Evolutionary conservation across 2,888 invertebrate species (phyloP).

Genomic region (Odiellus spinosus): DNA sequence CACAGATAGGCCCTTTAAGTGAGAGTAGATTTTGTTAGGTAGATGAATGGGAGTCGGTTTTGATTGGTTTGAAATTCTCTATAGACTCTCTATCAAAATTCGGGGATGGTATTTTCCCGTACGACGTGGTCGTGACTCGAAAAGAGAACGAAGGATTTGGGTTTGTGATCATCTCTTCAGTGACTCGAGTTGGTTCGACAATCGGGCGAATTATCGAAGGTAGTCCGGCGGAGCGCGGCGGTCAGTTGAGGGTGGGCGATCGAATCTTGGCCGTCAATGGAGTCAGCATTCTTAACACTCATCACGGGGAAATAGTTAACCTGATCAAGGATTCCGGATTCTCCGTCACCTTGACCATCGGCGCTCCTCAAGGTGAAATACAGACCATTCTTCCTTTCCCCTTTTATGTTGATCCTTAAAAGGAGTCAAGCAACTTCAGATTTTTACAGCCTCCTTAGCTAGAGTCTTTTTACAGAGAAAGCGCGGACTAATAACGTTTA

Average conservation of each 20-base stretch:
- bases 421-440: no score
- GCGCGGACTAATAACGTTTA: neutral
- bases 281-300: slow-evolving; percentile 72
- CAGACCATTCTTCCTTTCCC: neutral
- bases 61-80: no score
- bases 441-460: neutral
- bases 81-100: slow-evolving; percentile 19
- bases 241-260: slow-evolving; percentile 78
- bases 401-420: neutral
- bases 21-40: no score
- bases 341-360: slow-evolving; percentile 57
- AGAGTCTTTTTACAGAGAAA: neutral
- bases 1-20: no score
- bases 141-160: slow-evolving; percentile 94
- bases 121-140: slow-evolving; percentile 78
- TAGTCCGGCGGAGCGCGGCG: slow-evolving; percentile 89
- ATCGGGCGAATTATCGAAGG: slow-evolving; percentile 76
- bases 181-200: slow-evolving; percentile 40
- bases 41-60: no score
- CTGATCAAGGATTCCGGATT: slow-evolving; percentile 92
- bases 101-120: slow-evolving; percentile 39
- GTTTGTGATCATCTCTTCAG: slow-evolving; percentile 93
- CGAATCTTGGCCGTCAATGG: slow-evolving; percentile 90
- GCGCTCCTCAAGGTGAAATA: slow-evolving; percentile 10
- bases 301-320: slow-evolving; percentile 92